Base-by-base conservation (phyloP, 1,140 invertebrate genomes). In the Calephelis nemesis region DNA sequence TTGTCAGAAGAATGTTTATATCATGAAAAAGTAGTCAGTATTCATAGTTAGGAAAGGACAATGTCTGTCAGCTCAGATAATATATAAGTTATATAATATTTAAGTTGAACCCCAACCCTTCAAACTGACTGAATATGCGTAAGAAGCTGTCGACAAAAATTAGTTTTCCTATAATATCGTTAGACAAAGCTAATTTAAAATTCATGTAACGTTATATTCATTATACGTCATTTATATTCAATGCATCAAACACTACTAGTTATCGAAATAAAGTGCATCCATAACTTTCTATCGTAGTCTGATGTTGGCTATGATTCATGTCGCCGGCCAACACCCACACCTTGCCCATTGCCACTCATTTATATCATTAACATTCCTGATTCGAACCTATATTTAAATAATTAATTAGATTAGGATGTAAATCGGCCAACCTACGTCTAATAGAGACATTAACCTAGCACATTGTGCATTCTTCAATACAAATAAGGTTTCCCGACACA, bases 371-470 rank as follows among this genome's bases (percentile, higher is more conserved):
- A 54, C 9, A 54, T 54, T 54, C 52, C 19, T 30, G 52, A 54
- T 30, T 54, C 9, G 52, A 19, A 54, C 30, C 10, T 54, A 30
- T 54, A 54, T 54, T 54, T 54, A 54, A 54, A 58, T 58, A 58
- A 58, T 39, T 58, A 58, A 58, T 39, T 58, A 58, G 52, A 39
- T 58, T 58, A 58, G 4, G 52, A 58, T 58, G 52, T 58, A 58
- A 58, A 39, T 58, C 52, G 30, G 52, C 0, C 15, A 9, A 58
- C 30, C 52, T 30, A 58, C 19, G 52, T 39, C 52, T 58, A 58
- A 58, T 58, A 19, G 30, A 15, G 11, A 58, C 52, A 58, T 58
- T 58, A 58, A 58, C 52, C 52, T 58, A 58, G 19, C 30, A 58
- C 19, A 19, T 11, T 13, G 19, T 58, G 13, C 52, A 30, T 39